These are phyloP conservation scores for Discoglossus pictus DNA, from an alignment of 2,797 vertebrate genomes.

Conservation along the genomic window DNA sequence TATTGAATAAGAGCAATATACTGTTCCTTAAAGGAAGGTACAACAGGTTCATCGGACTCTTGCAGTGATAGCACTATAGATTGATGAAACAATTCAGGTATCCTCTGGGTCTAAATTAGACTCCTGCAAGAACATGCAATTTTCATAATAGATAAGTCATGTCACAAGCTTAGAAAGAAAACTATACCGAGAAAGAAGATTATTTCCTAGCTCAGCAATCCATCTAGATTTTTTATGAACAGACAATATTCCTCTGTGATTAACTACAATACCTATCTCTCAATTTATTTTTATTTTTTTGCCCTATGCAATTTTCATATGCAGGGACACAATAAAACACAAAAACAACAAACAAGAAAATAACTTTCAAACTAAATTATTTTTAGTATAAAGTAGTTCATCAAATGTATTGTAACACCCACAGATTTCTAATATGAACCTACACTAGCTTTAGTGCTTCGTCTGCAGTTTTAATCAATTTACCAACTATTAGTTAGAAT, in stretches of 20 bases:
- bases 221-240: constrained; percentile 45
- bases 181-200: constrained; percentile 40
- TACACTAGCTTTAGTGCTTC: no score
- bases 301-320: constrained; percentile 15
- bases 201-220: constrained; percentile 43
- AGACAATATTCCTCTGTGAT: constrained; percentile 36
- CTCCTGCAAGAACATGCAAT: constrained; percentile 43
- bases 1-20: constrained; percentile 9
- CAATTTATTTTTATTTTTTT: constrained; percentile 7
- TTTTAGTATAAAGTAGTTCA: no score
- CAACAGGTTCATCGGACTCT: constrained; percentile 10
- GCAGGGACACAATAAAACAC: background rate
- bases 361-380: no score
- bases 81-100: constrained; percentile 38
- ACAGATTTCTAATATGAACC: no score
- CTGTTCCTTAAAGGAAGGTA: background rate
- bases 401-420: no score
- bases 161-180: constrained; percentile 37
- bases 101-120: constrained; percentile 41
- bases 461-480: no score
- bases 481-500: no score
- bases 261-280: constrained; percentile 31
- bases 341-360: no score
- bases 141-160: constrained; percentile 51
- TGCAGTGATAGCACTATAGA: constrained; percentile 20